Base-by-base conservation (phyloP, 92 coral and sea anemone genomes). In the Palythoa grandiflora region DNA sequence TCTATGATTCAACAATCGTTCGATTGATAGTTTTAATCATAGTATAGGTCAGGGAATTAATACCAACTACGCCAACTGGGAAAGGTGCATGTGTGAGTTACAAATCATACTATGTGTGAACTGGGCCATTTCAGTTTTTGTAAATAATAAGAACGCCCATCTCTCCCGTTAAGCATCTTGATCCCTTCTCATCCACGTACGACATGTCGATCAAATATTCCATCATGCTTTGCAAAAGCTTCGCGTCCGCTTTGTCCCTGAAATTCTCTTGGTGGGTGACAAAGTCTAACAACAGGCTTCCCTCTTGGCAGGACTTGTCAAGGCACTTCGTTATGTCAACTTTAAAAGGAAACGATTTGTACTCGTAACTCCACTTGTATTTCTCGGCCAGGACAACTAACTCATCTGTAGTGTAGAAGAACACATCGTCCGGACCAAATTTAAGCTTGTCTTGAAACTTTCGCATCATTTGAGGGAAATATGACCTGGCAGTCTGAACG, bases 181-280 rank as follows among this genome's bases (percentile, higher is more conserved):
- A 15, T 12, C 88, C 85, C 1, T 16, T 38, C 50, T 38, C 71
- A 60, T 91, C 86, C 19, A 55, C 72, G 38, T 52, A 53, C 53
- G 80, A 77, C 61, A 77, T 71, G 38, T 87, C 89, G 13, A 73
- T 38, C 52, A 91, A 91, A 68, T 68, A 88, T 53, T 76, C 72
- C 65, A 75, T 73, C 78, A 91, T 71, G 14, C 73, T 72, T 2
- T 78, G 16, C 38, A 54, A 16, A 60, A 91, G 87, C 36, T 78
- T 89, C 83, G 50, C 66, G 70, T 68, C 91, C 47, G 93, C 93
- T 11, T 83, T 91, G 20, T 79, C 89, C 71, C 93, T 81, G 73
- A 91, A 91, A 60, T 88, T 84, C 39, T 83, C 89, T 61, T 87
- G 91, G 54, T 91, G 93, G 14, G 93, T 75, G 70, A 91, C 74